Evolutionary conservation across 2,797 vertebrate genomes (phyloP), one percentile per base, ranked within the genome.

Genomic region (Yasuhikotakia modesta): DNA sequence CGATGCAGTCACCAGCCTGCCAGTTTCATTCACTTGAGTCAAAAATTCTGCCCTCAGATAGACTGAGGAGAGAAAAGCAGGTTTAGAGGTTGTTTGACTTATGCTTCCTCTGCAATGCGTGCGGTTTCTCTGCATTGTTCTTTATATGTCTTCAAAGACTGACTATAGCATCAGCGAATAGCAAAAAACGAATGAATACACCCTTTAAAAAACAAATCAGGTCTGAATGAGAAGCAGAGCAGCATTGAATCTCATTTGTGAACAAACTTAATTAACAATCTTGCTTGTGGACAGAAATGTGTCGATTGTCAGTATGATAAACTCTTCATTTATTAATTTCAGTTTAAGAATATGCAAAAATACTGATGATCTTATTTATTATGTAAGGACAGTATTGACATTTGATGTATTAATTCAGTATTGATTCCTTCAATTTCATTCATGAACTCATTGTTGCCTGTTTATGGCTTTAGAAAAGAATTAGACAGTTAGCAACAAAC

Each of bases 41-140:
- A 21, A 61, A 72, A 73, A 76, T 52, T 55, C 39, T 71, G 22
- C 48, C 83, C 86, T 81, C 68, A 70, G 79, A 79, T 67, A 53
- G 35, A 53, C 17, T 21, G 68, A 60, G 7, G 50, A 10, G 4
- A 17, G 0, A 35, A 35, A 35, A 35, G 4, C 32, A 35, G 32
- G 32, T 35, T 2, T 48, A 48, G 46, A 3, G 14, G 27, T 2
- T 27, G 27, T 27, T 27, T 27, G 2, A 27, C 27, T 27, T 27
- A 27, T 2, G 14, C 4, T 16, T 50, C 48, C 48, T 8, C 8
- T 7, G 16, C n/a, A 50, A 17, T 17, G 48, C 13, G 6, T n/a
- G 17, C 19, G 16, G 19, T 17, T n/a, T n/a, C 48, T 19, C 19
- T 17, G 2, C n/a, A 43, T 43, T n/a, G 17, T 17, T n/a, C 48